Conservation (phyloP, 1,140 invertebrate species). For the Cyclargus thomasi region DNA sequence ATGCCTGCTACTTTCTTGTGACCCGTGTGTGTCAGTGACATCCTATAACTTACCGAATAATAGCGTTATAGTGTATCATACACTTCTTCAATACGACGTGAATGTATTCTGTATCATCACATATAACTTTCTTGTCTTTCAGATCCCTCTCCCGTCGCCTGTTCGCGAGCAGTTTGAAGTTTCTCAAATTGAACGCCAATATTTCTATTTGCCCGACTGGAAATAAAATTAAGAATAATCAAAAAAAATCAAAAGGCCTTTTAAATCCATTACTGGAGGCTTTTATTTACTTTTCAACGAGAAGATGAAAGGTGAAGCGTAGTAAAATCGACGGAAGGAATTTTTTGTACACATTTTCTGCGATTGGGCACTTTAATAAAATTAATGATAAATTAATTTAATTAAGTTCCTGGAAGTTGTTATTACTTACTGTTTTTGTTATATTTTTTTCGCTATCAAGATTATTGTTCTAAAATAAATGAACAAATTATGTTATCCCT, state of each 20-base stretch:
- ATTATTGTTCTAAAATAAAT: too few species aligned
- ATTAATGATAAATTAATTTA: too few species aligned
- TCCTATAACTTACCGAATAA: slow-evolving; percentile 48
- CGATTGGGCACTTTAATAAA: background rate
- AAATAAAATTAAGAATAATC: slow-evolving; percentile 28
- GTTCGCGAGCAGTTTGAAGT: slow-evolving; percentile 53
- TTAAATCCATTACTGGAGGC: background rate
- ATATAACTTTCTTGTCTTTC: slow-evolving; percentile 24
- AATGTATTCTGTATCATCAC: slow-evolving; percentile 29
- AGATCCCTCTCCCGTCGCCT: slow-evolving; percentile 38
- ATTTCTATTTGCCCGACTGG: slow-evolving; percentile 71
- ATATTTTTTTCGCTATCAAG: too few species aligned
- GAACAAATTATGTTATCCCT: too few species aligned
- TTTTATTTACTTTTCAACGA: background rate
- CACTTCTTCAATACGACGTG: slow-evolving; percentile 51
- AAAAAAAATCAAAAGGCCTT: background rate
- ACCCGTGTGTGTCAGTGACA: too few species aligned
- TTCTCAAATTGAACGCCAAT: slow-evolving; percentile 59
- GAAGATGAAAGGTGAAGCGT: background rate
- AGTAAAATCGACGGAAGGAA: background rate
- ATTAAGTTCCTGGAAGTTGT: too few species aligned
- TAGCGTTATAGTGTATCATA: slow-evolving; percentile 61
- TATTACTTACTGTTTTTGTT: too few species aligned
- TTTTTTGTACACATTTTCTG: background rate
- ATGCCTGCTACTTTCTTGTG: too few species aligned